Conservation (phyloP, 1,140 invertebrate species). For the Ips typographus region DNA sequence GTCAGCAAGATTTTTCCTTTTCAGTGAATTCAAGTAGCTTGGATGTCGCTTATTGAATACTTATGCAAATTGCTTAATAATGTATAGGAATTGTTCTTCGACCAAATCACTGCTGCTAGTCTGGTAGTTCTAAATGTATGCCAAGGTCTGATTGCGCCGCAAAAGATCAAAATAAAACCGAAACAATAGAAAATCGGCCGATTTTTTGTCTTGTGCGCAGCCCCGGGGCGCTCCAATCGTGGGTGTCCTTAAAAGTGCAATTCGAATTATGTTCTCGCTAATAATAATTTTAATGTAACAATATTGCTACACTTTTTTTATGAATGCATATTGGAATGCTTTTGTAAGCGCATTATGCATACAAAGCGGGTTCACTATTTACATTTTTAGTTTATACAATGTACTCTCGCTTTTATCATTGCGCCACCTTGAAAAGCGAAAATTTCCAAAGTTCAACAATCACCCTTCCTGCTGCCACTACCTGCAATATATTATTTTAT, state of each 20-base stretch:
- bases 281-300: slow-evolving; percentile 14
- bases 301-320: slow-evolving; percentile 2
- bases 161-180: slow-evolving; percentile 17
- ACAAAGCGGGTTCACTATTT: background rate
- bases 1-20: too few species aligned
- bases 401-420: too few species aligned
- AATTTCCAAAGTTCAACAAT: too few species aligned
- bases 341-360: slow-evolving; percentile 3
- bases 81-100: background rate
- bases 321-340: slow-evolving; percentile 3
- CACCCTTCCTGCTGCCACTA: background rate
- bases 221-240: slow-evolving; percentile 16
- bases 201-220: slow-evolving; percentile 18
- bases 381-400: too few species aligned
- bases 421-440: too few species aligned
- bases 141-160: slow-evolving; percentile 15
- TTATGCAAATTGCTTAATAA: background rate
- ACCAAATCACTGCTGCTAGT: background rate
- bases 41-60: background rate
- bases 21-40: too few species aligned
- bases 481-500: background rate
- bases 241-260: slow-evolving; percentile 28
- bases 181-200: slow-evolving; percentile 23
- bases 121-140: slow-evolving; percentile 16
- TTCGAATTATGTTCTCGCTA: slow-evolving; percentile 16